These are phyloP conservation scores for Piprites chloris DNA, from an alignment of 2,113 vertebrate species.

Conservation along the genomic window DNA sequence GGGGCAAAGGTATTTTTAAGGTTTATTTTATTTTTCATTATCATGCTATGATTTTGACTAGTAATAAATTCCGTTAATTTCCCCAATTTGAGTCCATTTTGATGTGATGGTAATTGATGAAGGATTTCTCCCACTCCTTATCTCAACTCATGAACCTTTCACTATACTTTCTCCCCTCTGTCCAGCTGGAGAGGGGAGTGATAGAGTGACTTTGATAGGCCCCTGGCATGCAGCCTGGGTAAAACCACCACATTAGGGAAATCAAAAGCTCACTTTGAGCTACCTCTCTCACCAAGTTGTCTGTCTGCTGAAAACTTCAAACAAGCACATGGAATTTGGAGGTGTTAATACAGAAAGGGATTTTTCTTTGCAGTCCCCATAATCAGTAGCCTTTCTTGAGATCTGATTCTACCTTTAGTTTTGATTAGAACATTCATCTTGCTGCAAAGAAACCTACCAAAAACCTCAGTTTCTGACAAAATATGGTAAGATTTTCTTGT, in stretches of 20 bases:
- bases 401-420: background rate
- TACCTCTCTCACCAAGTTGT: background rate
- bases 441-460: background rate
- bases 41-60: background rate
- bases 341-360: background rate
- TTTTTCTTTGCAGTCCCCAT: background rate
- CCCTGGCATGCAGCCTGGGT: background rate
- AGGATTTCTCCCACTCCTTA: background rate
- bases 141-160: background rate
- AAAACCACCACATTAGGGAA: background rate
- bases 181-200: background rate
- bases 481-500: background rate
- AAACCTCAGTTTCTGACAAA: background rate
- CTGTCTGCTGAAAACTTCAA: background rate
- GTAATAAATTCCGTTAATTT: background rate
- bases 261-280: background rate
- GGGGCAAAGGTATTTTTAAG: background rate
- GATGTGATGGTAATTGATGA: background rate
- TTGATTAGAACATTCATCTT: background rate
- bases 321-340: background rate
- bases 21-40: background rate
- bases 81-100: background rate
- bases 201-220: background rate
- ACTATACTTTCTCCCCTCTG: background rate
- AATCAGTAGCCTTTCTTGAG: background rate